Base-by-base conservation (phyloP, 2,888 invertebrate species). In the Calliphora vomitoria region DNA sequence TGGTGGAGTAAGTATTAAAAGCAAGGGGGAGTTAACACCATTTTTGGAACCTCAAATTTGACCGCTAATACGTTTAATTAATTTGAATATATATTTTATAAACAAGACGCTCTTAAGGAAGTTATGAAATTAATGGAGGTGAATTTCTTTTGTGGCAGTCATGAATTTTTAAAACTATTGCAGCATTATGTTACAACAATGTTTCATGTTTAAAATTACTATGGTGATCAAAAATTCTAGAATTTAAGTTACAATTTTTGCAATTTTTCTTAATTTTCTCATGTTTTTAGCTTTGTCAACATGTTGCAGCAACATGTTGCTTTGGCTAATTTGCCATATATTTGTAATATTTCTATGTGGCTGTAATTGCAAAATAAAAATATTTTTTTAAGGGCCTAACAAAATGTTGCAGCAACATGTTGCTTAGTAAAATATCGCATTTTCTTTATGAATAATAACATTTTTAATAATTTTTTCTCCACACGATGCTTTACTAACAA, bases 261-360 rank as follows among this genome's bases (percentile, higher is more conserved):
- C 3, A 31, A 35, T 4, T 4, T 5, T 35, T 35, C 35, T 35
- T 35, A 0, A 35, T 35, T 35, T 35, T 4, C 4, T 35, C 35
- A 35, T 6, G 35, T 4, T 44, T 44, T 44, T 11, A 2, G 25
- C 1, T 53, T 53, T 20, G 1, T 35, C 8, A 71, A 15, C 3
- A 44, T 74, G 41, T 62, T 38, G 31, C 76, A 5, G 64, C 76
- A 76, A 38, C 38, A 53, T 76, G 76, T 76, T 64, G 35, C 25
- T 6, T 4, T 20, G 15, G 3, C 4, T 50, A 50, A n/a, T 50
- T 6, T 50, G 15, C 11, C 1, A 5, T 11, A 50, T 15, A 15
- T 50, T 6, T 15, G 15, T 15, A 44, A 11, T 44, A 44, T 44
- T 44, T 10, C 35, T 5, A 35, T 35, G 5, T 6, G 6, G 35